Evolutionary conservation across 1,140 invertebrate species (phyloP).

Genomic region (Dysdera silvatica): DNA sequence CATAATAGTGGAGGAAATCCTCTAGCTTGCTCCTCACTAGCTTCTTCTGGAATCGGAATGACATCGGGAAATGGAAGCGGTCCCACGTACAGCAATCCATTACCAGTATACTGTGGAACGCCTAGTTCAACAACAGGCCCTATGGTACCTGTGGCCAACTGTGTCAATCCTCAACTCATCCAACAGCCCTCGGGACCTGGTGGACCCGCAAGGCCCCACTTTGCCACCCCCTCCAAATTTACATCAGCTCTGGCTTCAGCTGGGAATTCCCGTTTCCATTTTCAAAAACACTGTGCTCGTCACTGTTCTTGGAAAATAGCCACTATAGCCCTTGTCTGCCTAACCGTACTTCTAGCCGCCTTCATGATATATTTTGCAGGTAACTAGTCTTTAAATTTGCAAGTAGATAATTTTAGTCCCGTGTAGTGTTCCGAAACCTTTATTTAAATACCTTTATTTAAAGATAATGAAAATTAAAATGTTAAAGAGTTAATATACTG

Average conservation of each 20-base stretch:
- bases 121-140: constrained; percentile 33
- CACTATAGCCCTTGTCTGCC: constrained; percentile 72
- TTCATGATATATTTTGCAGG: constrained; percentile 80
- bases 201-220: constrained; percentile 10
- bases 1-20: constrained; percentile 14
- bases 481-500: no score
- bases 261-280: constrained; percentile 60
- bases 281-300: constrained; percentile 67
- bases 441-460: no score
- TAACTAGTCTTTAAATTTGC: constrained; percentile 46
- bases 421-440: no score
- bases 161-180: constrained; percentile 33
- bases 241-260: constrained; percentile 27
- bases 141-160: constrained; percentile 34
- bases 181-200: constrained; percentile 25
- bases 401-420: no score
- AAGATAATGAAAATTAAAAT: no score
- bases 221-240: constrained; percentile 26
- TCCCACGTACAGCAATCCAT: constrained; percentile 30
- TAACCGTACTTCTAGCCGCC: constrained; percentile 67
- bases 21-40: not conserved
- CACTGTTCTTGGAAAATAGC: constrained; percentile 84
- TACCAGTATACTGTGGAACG: constrained; percentile 31
- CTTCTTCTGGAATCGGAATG: no score
- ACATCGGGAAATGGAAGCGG: constrained; percentile 13